Evolutionary conservation across 1,140 invertebrate species (phyloP), one percentile per base, ranked within the genome.

Genomic region (Drosophila insularis): DNA sequence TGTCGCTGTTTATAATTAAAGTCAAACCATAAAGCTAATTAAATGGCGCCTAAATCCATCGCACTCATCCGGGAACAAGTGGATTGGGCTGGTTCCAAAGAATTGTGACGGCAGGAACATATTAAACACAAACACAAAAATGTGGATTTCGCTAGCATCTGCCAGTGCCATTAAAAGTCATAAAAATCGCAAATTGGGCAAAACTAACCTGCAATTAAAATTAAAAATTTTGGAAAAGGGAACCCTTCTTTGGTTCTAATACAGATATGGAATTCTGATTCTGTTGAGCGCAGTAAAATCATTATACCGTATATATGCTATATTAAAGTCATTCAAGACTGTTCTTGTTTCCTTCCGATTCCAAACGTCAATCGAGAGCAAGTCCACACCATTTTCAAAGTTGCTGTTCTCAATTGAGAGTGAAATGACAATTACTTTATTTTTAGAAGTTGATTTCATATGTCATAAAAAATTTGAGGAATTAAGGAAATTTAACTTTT

Each of bases 131-230:
- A n/a, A 27, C 10, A 55, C 14, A 14, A 5, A 17, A 5, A 3
- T 14, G 6, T 7, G n/a, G 5, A 43, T 43, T 0, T 2, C 14
- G 40, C 40, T n/a, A 43, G 40, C 40, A 14, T 43, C 40, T 7
- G 40, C 6, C 40, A 43, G 40, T 43, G 6, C 17, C 14, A 43
- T 17, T 17, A 27, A 55, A 27, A 27, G 2, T 6, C 50, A 13
- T 59, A 46, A 58, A 43, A 75, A 64, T 40, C 39, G 21, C 39
- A 32, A 23, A 61, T 62, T 35, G 23, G 14, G 4, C n/a, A 39
- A n/a, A 39, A 46, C 19, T 61, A 68, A 71, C 46, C 54, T 37
- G 21, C 46, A 68, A 62, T 37, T 72, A 72, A 76, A 54, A 27
- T 17, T 54, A n/a, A 59, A 68, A 72, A 31, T 67, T 72, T 53